Base-by-base conservation (phyloP, 2,113 vertebrate genomes). In the Lampris megalopsis region DNA sequence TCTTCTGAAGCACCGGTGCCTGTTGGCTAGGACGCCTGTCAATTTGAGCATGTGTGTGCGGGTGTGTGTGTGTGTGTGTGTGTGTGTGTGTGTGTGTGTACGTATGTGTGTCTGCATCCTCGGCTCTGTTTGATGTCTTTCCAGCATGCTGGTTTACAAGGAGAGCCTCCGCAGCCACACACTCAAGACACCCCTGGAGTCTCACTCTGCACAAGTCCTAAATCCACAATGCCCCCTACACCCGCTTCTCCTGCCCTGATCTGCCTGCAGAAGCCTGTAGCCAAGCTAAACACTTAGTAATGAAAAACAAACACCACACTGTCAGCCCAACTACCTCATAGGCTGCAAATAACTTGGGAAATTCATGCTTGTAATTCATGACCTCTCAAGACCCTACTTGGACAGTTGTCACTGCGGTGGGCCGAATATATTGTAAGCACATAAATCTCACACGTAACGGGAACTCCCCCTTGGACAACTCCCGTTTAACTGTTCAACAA, bases 231-330 rank as follows among this genome's bases (percentile, higher is more conserved):
- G 50, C 5, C 64, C 54, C 63, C 56, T 38, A 35, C 69, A 38
- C 70, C 45, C 64, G 42, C 8, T 69, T n/a, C 43, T 36, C 58
- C 73, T 65, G 42, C 62, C 68, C 52, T 7, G 38, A n/a, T 77
- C 69, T 59, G 72, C 67, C 36, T 24, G 4, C 53, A 49, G 54
- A 62, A 71, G 71, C 62, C 52, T 2, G 43, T 48, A 48, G 81
- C 87, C 85, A 91, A 93, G 62, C 73, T 68, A 87, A 89, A 89
- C 76, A 86, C 56, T 59, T 37, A 0, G 77, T 86, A 85, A 91
- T 75, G 79, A 84, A 89, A 89, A 86, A 82, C 85, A 91, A 89
- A 90, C 50, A 88, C 47, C 48, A 75, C 45, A 8, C 75, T 7
- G 45, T 83, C 73, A 81, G 68, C 66, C 56, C 68, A 36, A 24